A percentile compares a stretch with the other conserved stretches of the same genome.
phyloP scores from a whole-genome alignment of 2,888 invertebrate species.

The Phaedon cochleariae region DNA sequence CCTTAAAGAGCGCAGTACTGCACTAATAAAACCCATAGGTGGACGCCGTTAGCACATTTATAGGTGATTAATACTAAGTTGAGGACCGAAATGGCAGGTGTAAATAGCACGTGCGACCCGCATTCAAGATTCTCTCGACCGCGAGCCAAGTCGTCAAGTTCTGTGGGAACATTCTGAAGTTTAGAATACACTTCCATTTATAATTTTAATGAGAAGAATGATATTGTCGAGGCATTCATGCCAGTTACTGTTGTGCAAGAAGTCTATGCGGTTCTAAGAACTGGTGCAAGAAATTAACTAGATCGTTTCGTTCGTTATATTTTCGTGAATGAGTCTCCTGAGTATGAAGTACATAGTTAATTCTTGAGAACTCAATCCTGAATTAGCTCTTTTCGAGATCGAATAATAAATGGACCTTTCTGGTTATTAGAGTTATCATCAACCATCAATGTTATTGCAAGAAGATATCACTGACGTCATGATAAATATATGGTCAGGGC shows the following conservation, averaged over 20 bases:
- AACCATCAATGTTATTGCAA: too few relatives aligned
- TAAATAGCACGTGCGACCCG: conserved; percentile 33
- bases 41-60: conserved; percentile 25
- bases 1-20: too few relatives aligned
- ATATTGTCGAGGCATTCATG: background rate
- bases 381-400: too few relatives aligned
- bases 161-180: conserved; percentile 11
- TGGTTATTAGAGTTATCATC: too few relatives aligned
- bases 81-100: conserved; percentile 49
- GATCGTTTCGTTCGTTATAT: too few relatives aligned
- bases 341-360: too few relatives aligned
- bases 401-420: too few relatives aligned
- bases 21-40: background rate
- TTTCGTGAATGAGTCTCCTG: too few relatives aligned
- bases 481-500: too few relatives aligned
- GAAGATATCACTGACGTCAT: too few relatives aligned
- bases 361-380: too few relatives aligned
- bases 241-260: background rate
- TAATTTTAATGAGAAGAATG: background rate
- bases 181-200: conserved; percentile 2
- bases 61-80: conserved; percentile 27
- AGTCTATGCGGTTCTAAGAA: background rate
- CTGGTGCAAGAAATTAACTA: too few relatives aligned
- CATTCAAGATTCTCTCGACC: conserved; percentile 44
- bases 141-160: background rate